Percentiles rank a stretch among this genome's conserved stretches.
These are phyloP conservation scores for Hystrix cristata DNA, from an alignment of 2,113 vertebrate species.

Conservation along the genomic window DNA sequence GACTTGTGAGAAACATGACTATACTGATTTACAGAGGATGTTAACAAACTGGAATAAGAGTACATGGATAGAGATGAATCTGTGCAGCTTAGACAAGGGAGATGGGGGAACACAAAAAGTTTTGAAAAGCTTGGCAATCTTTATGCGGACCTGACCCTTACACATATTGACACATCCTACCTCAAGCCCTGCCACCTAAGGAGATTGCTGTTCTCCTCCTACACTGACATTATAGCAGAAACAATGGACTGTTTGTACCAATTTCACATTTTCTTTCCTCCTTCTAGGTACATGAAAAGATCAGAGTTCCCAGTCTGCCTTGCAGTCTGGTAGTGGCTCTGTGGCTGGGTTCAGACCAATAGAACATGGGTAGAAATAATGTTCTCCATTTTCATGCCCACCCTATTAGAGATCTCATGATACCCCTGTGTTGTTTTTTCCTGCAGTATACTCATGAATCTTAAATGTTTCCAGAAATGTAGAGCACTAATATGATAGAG, in stretches of 20 bases:
- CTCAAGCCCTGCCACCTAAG: background rate
- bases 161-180: background rate
- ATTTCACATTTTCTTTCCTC: background rate
- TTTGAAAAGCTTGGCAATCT: background rate
- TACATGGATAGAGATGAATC: background rate
- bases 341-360: background rate
- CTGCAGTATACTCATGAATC: background rate
- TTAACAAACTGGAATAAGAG: background rate
- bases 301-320: background rate
- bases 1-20: background rate
- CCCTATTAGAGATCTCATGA: background rate
- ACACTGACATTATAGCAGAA: background rate
- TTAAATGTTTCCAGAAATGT: background rate
- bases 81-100: background rate
- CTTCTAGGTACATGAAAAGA: background rate
- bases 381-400: background rate
- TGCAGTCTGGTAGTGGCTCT: background rate
- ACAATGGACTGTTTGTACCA: background rate
- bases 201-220: background rate
- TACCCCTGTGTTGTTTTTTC: background rate
- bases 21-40: background rate
- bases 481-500: background rate
- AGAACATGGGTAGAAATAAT: background rate
- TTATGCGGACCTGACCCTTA: background rate
- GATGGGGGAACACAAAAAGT: background rate